A percentile compares a stretch with the other conserved stretches of the same genome.
These are phyloP conservation scores for Salvelinus fontinalis DNA, from an alignment of 2,113 vertebrate genomes.

Conservation along the genomic window DNA sequence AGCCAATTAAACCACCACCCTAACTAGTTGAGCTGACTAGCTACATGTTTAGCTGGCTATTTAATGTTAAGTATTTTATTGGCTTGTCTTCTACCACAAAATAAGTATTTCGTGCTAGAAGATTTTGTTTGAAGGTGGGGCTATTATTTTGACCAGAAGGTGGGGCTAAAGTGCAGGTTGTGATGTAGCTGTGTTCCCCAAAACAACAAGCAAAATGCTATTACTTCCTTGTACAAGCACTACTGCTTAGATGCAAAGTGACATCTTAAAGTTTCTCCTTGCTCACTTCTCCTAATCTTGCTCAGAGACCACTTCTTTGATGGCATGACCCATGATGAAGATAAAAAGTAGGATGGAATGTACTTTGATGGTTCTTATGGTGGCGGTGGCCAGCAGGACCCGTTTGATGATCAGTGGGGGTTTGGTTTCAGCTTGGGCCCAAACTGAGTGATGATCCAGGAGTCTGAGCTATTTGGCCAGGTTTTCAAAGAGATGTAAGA, in stretches of 20 bases:
- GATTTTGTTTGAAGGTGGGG: too few species aligned
- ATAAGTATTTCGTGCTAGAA: too few species aligned
- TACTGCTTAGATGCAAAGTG: neutral
- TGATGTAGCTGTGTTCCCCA: too few species aligned
- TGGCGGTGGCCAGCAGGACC: slow-evolving; percentile 50
- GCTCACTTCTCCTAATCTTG: neutral
- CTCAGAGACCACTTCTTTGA: slow-evolving; percentile 76
- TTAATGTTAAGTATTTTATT: too few species aligned
- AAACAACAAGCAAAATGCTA: too few species aligned
- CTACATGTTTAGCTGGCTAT: neutral
- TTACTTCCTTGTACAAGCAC: neutral
- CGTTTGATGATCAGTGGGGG: slow-evolving; percentile 64
- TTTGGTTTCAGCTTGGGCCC: slow-evolving; percentile 75
- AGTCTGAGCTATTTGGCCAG: slow-evolving; percentile 68
- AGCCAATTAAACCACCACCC: neutral
- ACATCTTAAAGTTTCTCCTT: neutral
- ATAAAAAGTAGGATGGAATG: slow-evolving; percentile 50
- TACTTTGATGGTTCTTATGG: slow-evolving; percentile 40
- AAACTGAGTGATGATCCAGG: slow-evolving; percentile 62
- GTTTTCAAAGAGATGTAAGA: slow-evolving; percentile 72
- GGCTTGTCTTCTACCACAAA: neutral
- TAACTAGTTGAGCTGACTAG: neutral
- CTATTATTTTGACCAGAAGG: neutral
- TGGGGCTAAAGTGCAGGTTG: neutral
- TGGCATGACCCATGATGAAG: slow-evolving; percentile 69